phyloP scores from a whole-genome alignment of 2,113 vertebrate genomes.

The Oceanites oceanicus region DNA sequence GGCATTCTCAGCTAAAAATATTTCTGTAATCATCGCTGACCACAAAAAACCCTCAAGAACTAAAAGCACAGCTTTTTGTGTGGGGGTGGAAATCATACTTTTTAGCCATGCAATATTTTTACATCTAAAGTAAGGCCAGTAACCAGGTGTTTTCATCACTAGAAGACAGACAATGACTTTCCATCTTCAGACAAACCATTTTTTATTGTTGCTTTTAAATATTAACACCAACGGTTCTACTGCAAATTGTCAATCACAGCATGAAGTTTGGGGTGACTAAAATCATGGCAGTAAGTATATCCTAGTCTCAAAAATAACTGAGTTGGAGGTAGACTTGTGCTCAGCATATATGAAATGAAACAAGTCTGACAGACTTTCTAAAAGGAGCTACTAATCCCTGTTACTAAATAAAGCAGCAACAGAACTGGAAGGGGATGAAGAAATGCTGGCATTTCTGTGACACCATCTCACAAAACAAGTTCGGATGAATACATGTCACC shows the following conservation, averaged over 20 bases:
- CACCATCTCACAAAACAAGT: constrained; percentile 8
- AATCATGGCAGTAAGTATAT: neutral
- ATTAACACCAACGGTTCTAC: neutral
- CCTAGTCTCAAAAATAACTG: neutral
- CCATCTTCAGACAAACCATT: neutral
- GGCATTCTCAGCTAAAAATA: neutral
- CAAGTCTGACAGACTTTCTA: constrained; percentile 26
- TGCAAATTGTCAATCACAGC: neutral
- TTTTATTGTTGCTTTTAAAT: neutral
- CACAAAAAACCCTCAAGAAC: neutral
- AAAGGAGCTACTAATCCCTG: constrained; percentile 48
- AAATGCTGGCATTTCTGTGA: constrained; percentile 10
- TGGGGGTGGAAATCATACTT: neutral
- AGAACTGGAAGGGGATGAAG: constrained; percentile 2
- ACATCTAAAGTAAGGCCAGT: neutral
- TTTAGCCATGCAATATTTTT: neutral
- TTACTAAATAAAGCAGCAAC: constrained; percentile 55
- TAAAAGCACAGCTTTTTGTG: neutral
- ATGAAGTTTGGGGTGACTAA: neutral
- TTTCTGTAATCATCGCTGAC: neutral
- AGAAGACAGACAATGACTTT: neutral
- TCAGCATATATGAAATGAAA: neutral
- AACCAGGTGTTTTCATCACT: neutral
- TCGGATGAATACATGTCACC: neutral
- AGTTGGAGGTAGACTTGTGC: neutral